A percentile compares a stretch with the other conserved stretches of the same genome.
Evolutionary conservation across 2,797 vertebrate genomes (phyloP).

Genomic region (Xiphophorus birchmanni): DNA sequence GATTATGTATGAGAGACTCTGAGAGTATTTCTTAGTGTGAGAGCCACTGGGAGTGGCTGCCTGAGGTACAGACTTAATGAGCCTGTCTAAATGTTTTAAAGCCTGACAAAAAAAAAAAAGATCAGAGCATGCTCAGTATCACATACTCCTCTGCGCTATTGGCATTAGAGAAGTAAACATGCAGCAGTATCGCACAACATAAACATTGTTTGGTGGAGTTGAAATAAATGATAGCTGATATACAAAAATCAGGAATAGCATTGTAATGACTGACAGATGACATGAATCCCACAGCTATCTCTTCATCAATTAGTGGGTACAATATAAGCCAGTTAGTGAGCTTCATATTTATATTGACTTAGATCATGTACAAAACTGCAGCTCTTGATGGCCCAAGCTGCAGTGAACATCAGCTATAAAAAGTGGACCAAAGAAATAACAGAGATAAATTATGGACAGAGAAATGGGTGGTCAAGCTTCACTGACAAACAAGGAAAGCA

Average conservation of each 20-base stretch:
- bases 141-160: slow-evolving; percentile 38
- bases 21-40: slow-evolving; percentile 64
- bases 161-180: slow-evolving; percentile 40
- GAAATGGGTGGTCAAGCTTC: too few species aligned
- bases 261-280: neutral
- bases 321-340: neutral
- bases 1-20: slow-evolving; percentile 62
- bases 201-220: neutral
- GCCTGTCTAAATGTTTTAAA: slow-evolving; percentile 73
- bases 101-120: slow-evolving; percentile 51
- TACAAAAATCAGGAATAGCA: neutral
- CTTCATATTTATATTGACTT: neutral
- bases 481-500: too few species aligned
- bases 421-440: too few species aligned
- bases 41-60: slow-evolving; percentile 68
- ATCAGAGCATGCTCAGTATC: slow-evolving; percentile 52
- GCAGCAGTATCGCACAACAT: neutral
- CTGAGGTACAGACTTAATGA: slow-evolving; percentile 75
- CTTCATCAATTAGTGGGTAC: neutral
- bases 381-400: too few species aligned
- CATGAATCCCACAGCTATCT: too few species aligned
- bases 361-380: too few species aligned
- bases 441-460: too few species aligned
- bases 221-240: neutral
- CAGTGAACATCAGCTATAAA: too few species aligned